phyloP scores from a whole-genome alignment of 1,140 invertebrate species.

The Sycophaga agraensis region DNA sequence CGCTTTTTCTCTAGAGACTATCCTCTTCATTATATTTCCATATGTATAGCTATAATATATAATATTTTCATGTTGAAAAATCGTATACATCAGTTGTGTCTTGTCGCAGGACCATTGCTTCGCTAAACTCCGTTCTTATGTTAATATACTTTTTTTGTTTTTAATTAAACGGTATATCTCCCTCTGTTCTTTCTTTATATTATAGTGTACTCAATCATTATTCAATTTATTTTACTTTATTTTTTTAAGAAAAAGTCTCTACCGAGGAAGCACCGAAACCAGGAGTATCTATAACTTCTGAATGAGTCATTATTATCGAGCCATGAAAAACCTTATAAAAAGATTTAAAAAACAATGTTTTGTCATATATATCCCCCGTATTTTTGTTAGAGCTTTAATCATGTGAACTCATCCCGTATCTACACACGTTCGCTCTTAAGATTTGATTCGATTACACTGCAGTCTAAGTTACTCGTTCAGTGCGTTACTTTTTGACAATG shows the following conservation, averaged over 20 bases:
- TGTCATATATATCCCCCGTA: constrained; percentile 2
- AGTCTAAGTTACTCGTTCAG: neutral
- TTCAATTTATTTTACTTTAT: constrained; percentile 28
- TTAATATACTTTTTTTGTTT: constrained; percentile 38
- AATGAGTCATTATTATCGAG: neutral
- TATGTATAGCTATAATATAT: constrained; percentile 59
- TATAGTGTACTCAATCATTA: constrained; percentile 22
- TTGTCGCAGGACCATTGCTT: constrained; percentile 53
- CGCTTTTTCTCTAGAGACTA: constrained; percentile 47
- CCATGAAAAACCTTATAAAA: constrained; percentile 28
- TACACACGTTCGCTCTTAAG: constrained; percentile 15
- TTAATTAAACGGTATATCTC: constrained; percentile 25
- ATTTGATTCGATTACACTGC: constrained; percentile 8
- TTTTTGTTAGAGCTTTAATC: neutral
- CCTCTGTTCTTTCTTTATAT: constrained; percentile 29
- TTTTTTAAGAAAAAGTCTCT: constrained; percentile 16
- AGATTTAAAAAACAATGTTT: constrained; percentile 30
- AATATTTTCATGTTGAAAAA: constrained; percentile 59
- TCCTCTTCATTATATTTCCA: constrained; percentile 48
- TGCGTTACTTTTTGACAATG: neutral
- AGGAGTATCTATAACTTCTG: constrained; percentile 22
- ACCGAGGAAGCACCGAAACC: constrained; percentile 24
- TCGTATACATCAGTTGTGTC: constrained; percentile 60
- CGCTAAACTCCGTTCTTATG: constrained; percentile 28
- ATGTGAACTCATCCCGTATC: constrained; percentile 11